A percentile compares a stretch with the other conserved stretches of the same genome.
phyloP scores from a whole-genome alignment of 2,797 vertebrate genomes.

The Rhyacichthys aspro region DNA sequence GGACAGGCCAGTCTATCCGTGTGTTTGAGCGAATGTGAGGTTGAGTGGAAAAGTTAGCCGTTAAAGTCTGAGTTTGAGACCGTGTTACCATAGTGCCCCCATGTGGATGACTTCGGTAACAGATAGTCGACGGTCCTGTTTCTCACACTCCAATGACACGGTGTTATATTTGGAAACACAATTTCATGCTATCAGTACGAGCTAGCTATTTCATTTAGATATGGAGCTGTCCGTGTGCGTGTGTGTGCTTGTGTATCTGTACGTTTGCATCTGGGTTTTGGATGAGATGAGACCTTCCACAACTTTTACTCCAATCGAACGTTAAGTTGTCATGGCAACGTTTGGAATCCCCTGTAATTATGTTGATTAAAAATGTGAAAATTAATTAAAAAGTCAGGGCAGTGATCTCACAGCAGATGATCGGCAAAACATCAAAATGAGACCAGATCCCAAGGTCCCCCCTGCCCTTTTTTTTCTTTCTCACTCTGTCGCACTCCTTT shows the following conservation, averaged over 20 bases:
- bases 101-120: slow-evolving; percentile 49
- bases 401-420: slow-evolving; percentile 73
- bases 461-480: slow-evolving; percentile 3
- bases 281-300: slow-evolving; percentile 23
- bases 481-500: slow-evolving; percentile 37
- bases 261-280: slow-evolving; percentile 25
- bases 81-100: slow-evolving; percentile 70
- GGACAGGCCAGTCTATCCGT: slow-evolving; percentile 55
- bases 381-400: slow-evolving; percentile 76
- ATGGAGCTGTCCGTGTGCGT: slow-evolving; percentile 61
- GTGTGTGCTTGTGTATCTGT: slow-evolving; percentile 25
- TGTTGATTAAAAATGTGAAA: slow-evolving; percentile 77
- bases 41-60: slow-evolving; percentile 30
- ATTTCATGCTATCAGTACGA: slow-evolving; percentile 79
- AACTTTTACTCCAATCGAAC: slow-evolving; percentile 63
- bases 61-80: slow-evolving; percentile 14
- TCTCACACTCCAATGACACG: slow-evolving; percentile 72
- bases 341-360: slow-evolving; percentile 62
- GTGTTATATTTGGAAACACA: slow-evolving; percentile 81
- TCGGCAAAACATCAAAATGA: slow-evolving; percentile 70
- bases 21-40: slow-evolving; percentile 19
- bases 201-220: slow-evolving; percentile 80
- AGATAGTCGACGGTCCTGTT: slow-evolving; percentile 36
- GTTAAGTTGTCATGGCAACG: slow-evolving; percentile 67
- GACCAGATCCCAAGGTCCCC: slow-evolving; percentile 48